These are phyloP conservation scores for Myripristis jacobus DNA, from an alignment of 2,797 vertebrate genomes.

Conservation along the genomic window DNA sequence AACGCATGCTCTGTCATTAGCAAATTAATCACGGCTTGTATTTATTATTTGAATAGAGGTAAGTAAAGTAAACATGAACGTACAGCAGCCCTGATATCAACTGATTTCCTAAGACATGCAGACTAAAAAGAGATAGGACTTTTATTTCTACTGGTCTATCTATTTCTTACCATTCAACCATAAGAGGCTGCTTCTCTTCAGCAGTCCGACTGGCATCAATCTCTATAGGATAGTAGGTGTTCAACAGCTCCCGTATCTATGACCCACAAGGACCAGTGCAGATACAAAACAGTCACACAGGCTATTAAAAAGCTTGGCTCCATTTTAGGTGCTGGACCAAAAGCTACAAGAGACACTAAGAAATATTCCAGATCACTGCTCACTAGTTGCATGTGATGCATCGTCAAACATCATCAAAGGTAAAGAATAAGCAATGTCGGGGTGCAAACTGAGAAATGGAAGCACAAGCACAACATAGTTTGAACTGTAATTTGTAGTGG, in stretches of 20 bases:
- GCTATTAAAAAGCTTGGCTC: too few species aligned
- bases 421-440: neutral
- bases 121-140: neutral
- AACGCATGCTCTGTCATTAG: too few species aligned
- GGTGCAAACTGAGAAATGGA: neutral
- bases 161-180: slow-evolving; percentile 91
- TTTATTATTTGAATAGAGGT: neutral
- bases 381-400: neutral
- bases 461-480: too few species aligned
- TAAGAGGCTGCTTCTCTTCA: slow-evolving; percentile 89
- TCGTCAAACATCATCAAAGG: neutral
- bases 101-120: too few species aligned
- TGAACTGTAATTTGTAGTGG: too few species aligned
- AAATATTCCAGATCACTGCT: neutral
- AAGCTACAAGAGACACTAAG: too few species aligned
- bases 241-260: slow-evolving; percentile 85
- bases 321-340: too few species aligned
- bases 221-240: slow-evolving; percentile 92
- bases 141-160: neutral
- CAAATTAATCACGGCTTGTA: too few species aligned
- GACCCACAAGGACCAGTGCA: slow-evolving; percentile 24
- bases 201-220: slow-evolving; percentile 83
- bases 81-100: neutral
- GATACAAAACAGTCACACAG: neutral
- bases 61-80: neutral